Percentiles rank a stretch among this genome's conserved stretches.
Conservation (phyloP, 2,113 vertebrate genomes). For the Microcebus griseorufus region DNA sequence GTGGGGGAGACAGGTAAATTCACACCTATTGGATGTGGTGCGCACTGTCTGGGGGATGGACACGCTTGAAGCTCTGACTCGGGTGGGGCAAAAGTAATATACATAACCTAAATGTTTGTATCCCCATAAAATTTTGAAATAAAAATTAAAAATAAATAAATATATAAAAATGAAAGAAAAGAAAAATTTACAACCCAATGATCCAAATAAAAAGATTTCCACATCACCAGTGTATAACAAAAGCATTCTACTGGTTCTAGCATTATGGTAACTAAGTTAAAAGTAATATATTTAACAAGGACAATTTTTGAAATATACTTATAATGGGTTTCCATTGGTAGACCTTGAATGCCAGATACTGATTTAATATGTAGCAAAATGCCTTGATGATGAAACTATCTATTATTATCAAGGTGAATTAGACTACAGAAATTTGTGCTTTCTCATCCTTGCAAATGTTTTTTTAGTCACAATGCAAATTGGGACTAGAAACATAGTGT, state of each 20-base stretch:
- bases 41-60: too few relatives aligned
- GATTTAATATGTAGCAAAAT: constrained; percentile 45
- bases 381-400: not conserved
- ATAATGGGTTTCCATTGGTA: not conserved
- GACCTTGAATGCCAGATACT: constrained; percentile 44
- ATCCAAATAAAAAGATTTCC: not conserved
- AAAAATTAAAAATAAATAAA: too few relatives aligned
- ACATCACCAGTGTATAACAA: not conserved
- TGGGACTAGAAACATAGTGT: not conserved
- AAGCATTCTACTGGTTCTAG: constrained; percentile 14
- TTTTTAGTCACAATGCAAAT: not conserved
- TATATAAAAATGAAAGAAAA: too few relatives aligned
- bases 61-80: too few relatives aligned
- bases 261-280: not conserved
- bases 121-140: too few relatives aligned
- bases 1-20: too few relatives aligned
- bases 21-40: too few relatives aligned
- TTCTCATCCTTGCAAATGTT: not conserved
- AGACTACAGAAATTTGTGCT: not conserved
- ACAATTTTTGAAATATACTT: not conserved
- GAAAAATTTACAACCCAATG: too few relatives aligned
- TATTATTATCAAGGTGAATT: constrained; percentile 29
- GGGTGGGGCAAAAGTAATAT: too few relatives aligned
- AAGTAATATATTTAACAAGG: constrained; percentile 23
- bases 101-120: too few relatives aligned